A percentile compares a stretch with the other conserved stretches of the same genome.
phyloP scores from a whole-genome alignment of 2,113 vertebrate species.

The Engystomops pustulosus region DNA sequence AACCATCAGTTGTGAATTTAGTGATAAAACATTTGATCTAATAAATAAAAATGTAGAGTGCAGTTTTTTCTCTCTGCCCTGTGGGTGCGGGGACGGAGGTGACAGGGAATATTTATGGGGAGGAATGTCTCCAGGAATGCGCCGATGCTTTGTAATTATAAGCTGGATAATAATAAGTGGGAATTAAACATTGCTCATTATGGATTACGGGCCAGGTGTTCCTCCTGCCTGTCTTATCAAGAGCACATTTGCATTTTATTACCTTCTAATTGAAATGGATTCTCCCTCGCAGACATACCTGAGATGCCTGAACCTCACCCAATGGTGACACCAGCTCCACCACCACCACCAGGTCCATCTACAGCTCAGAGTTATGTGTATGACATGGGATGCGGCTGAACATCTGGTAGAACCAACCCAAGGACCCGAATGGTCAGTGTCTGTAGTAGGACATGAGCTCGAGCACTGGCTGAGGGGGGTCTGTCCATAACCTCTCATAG shows the following conservation, averaged over 20 bases:
- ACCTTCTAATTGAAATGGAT: conserved; percentile 63
- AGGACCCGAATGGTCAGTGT: too few relatives aligned
- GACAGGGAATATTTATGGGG: conserved; percentile 63
- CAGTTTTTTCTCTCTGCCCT: neutral
- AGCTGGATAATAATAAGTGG: conserved; percentile 64
- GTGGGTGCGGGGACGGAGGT: conserved; percentile 47
- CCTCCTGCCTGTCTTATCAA: conserved; percentile 64
- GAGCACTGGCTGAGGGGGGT: too few relatives aligned
- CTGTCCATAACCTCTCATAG: too few relatives aligned
- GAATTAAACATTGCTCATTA: conserved; percentile 70
- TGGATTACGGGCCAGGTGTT: conserved; percentile 70
- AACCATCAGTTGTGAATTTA: too few relatives aligned
- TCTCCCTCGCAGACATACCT: conserved; percentile 68
- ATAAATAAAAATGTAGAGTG: too few relatives aligned
- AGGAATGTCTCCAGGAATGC: conserved; percentile 64
- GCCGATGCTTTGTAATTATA: conserved; percentile 66
- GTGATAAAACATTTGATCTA: too few relatives aligned
- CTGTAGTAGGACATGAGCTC: too few relatives aligned
- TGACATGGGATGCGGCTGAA: neutral
- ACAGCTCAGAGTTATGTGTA: neutral
- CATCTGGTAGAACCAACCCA: neutral
- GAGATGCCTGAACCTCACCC: conserved; percentile 61
- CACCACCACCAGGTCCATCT: neutral
- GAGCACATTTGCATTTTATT: conserved; percentile 71
- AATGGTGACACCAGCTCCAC: neutral